Conservation (phyloP, 1,140 invertebrate species). For the Campoletis sonorensis region DNA sequence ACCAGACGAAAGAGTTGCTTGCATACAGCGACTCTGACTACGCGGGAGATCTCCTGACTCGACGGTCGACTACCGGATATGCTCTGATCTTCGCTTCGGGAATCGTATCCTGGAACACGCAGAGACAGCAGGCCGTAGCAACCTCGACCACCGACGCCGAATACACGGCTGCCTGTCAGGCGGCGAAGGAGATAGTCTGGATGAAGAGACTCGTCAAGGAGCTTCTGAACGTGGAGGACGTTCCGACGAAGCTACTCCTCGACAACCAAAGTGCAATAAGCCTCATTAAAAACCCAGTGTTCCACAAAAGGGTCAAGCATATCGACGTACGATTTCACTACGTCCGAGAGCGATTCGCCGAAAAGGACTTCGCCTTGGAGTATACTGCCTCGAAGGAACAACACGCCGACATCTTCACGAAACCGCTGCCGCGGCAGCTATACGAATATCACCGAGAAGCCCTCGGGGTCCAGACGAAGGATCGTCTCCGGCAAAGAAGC, state of each 20-base stretch:
- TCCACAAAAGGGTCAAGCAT: constrained; percentile 50
- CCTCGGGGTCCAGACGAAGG: not conserved
- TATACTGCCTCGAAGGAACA: constrained; percentile 47
- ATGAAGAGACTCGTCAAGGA: constrained; percentile 54
- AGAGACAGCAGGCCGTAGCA: constrained; percentile 54
- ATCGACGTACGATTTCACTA: constrained; percentile 56
- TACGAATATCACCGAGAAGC: not conserved
- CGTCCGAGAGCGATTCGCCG: constrained; percentile 54
- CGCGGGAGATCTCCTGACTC: constrained; percentile 55
- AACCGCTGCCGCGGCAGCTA: constrained; percentile 40
- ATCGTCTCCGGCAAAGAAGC: not conserved
- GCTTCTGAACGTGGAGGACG: constrained; percentile 14
- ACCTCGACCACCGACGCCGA: constrained; percentile 58
- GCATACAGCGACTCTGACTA: constrained; percentile 64
- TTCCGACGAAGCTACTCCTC: constrained; percentile 29
- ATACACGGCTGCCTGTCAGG: constrained; percentile 70
- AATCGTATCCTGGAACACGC: constrained; percentile 60
- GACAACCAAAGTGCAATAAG: constrained; percentile 50
- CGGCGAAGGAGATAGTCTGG: constrained; percentile 68
- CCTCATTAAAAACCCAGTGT: constrained; percentile 52
- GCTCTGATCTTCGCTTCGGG: constrained; percentile 53
- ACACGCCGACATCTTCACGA: constrained; percentile 55
- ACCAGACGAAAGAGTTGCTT: constrained; percentile 27
- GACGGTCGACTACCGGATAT: constrained; percentile 63
- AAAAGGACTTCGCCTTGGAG: constrained; percentile 45